phyloP scores from a whole-genome alignment of 1,140 invertebrate species.

The Anoplophora glabripennis region DNA sequence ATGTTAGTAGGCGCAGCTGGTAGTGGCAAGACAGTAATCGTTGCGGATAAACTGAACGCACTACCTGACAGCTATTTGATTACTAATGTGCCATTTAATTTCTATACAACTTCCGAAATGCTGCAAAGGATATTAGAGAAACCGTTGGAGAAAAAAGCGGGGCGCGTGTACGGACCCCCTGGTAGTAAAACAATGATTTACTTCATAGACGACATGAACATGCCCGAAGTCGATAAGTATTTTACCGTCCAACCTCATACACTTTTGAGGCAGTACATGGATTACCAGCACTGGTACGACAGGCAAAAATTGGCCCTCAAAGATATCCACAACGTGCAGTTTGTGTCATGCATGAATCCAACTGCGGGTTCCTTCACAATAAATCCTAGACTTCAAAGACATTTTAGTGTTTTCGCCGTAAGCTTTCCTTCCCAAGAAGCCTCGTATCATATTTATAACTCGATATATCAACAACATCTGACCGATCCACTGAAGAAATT shows the following conservation, averaged over 20 bases:
- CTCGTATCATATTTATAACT: constrained; percentile 78
- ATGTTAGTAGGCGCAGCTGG: constrained; percentile 90
- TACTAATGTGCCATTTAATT: constrained; percentile 91
- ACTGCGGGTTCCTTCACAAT: constrained; percentile 94
- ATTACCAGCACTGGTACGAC: constrained; percentile 94
- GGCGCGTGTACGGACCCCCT: constrained; percentile 87
- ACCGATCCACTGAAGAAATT: constrained; percentile 67
- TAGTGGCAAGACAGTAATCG: constrained; percentile 82
- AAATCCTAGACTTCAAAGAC: constrained; percentile 84
- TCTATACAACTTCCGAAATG: constrained; percentile 94
- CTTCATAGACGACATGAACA: constrained; percentile 96
- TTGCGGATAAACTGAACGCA: constrained; percentile 76
- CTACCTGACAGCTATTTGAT: constrained; percentile 77
- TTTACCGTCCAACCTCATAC: constrained; percentile 95
- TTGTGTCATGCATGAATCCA: constrained; percentile 94
- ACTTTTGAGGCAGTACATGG: constrained; percentile 88
- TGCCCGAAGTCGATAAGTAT: constrained; percentile 94
- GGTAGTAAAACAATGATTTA: constrained; percentile 89
- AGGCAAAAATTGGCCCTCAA: constrained; percentile 81
- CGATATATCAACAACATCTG: constrained; percentile 78
- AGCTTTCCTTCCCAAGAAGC: constrained; percentile 84
- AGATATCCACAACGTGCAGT: constrained; percentile 92
- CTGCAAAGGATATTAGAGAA: constrained; percentile 89
- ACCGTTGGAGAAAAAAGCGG: constrained; percentile 92
- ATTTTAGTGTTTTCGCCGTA: constrained; percentile 88